Conservation (phyloP, 2,888 invertebrate species). For the Agriopis leucophaearia region DNA sequence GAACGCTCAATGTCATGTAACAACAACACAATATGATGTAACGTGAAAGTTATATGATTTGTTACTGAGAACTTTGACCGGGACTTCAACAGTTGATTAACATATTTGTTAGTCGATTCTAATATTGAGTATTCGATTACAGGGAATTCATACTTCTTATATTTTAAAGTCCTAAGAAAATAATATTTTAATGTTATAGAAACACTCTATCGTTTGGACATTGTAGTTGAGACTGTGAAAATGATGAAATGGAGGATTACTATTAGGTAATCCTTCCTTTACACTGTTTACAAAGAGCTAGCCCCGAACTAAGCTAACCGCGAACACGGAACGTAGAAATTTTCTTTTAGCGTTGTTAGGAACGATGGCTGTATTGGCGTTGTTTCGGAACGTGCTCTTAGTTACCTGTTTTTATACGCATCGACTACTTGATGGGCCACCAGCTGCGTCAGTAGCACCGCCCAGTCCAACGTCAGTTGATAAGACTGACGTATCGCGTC, state of each 20-base stretch:
- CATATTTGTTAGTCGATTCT: constrained; percentile 23
- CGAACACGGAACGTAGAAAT: too few relatives aligned
- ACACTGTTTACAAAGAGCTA: too few relatives aligned
- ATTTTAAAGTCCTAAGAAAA: too few relatives aligned
- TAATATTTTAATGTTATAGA: too few relatives aligned
- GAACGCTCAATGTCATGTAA: constrained; percentile 32
- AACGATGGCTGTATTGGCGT: too few relatives aligned
- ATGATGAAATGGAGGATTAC: too few relatives aligned
- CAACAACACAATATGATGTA: constrained; percentile 18
- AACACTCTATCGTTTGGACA: too few relatives aligned
- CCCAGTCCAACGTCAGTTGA: constrained; percentile 97
- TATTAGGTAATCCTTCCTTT: too few relatives aligned
- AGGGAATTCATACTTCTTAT: background rate
- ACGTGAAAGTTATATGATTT: constrained; percentile 19
- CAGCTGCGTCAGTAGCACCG: constrained; percentile 95
- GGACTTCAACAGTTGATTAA: constrained; percentile 17
- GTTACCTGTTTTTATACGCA: constrained; percentile 93
- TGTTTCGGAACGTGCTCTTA: constrained; percentile 24
- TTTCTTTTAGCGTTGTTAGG: too few relatives aligned
- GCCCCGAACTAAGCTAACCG: too few relatives aligned
- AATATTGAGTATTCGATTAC: constrained; percentile 33
- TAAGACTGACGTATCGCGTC: constrained; percentile 97
- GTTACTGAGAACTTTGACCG: constrained; percentile 26
- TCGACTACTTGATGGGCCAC: constrained; percentile 97
- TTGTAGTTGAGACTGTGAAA: too few relatives aligned